Conservation (phyloP, 2,113 vertebrate species). For the Cephalopterus ornatus region DNA sequence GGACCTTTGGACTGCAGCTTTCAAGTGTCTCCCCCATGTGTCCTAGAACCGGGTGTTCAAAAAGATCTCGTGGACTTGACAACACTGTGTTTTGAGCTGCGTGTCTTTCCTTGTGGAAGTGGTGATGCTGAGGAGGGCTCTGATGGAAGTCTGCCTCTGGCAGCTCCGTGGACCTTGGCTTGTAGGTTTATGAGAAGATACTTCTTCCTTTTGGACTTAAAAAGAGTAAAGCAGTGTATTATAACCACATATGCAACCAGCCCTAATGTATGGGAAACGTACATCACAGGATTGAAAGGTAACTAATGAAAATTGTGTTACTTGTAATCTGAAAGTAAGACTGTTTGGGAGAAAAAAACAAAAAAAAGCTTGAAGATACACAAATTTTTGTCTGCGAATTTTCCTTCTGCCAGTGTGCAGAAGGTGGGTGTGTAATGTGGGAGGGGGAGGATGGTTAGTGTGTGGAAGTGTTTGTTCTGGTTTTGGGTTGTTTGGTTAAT, state of each 20-base stretch:
- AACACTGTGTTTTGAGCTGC: conserved; percentile 85
- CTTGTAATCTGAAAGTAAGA: not conserved
- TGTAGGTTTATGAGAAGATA: conserved; percentile 82
- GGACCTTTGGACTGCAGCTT: conserved; percentile 12
- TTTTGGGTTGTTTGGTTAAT: not conserved
- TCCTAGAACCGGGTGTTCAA: conserved; percentile 72
- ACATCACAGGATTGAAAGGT: conserved; percentile 87
- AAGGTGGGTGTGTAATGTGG: not conserved
- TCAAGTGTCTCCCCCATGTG: conserved; percentile 66
- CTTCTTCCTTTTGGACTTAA: conserved; percentile 90
- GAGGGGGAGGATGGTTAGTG: not conserved
- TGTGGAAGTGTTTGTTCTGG: not conserved
- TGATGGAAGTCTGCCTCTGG: not conserved
- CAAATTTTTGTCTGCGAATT: not conserved
- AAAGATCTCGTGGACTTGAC: conserved; percentile 79
- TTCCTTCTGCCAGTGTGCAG: not conserved
- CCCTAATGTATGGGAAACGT: conserved; percentile 79
- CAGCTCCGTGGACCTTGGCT: conserved; percentile 16
- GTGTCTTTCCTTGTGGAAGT: conserved; percentile 64
- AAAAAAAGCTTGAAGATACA: not conserved
- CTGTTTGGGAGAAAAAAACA: not conserved
- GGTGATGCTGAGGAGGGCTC: not conserved
- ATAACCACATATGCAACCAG: conserved; percentile 71
- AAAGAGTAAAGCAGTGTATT: conserved; percentile 84
- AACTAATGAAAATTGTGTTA: not conserved